A percentile compares a stretch with the other conserved stretches of the same genome.
phyloP scores from a whole-genome alignment of 2,888 invertebrate genomes.

The Hirtodrosophila cameraria region DNA sequence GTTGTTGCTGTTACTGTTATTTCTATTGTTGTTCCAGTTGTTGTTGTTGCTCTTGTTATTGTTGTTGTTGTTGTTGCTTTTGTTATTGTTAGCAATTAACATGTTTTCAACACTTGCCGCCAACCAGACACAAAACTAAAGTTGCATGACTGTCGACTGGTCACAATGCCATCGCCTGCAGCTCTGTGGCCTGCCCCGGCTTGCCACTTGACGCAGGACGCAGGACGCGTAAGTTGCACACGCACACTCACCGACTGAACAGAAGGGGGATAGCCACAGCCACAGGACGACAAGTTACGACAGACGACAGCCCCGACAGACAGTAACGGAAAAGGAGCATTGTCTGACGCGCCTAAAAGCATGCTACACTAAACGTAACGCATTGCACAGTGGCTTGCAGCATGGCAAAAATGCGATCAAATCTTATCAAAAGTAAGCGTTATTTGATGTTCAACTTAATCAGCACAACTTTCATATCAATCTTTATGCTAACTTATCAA shows the following conservation, averaged over 20 bases:
- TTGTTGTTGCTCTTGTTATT: neutral
- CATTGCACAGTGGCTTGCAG: slow-evolving; percentile 34
- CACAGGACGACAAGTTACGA: slow-evolving; percentile 1
- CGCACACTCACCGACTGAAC: slow-evolving; percentile 38
- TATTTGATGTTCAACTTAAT: too few relatives aligned
- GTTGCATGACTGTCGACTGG: slow-evolving; percentile 55
- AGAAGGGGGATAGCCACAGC: too few relatives aligned
- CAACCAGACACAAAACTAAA: slow-evolving; percentile 39
- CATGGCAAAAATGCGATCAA: neutral
- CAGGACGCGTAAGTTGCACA: slow-evolving; percentile 64
- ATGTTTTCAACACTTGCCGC: slow-evolving; percentile 75
- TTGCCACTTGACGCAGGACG: slow-evolving; percentile 62
- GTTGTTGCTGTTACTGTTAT: slow-evolving; percentile 6
- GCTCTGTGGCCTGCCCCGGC: slow-evolving; percentile 58
- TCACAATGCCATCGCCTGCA: slow-evolving; percentile 61
- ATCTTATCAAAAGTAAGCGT: neutral
- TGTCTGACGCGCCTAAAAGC: slow-evolving; percentile 50
- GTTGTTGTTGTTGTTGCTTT: slow-evolving; percentile 42
- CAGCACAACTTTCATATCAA: too few relatives aligned
- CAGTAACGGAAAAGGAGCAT: slow-evolving; percentile 37
- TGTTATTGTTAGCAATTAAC: slow-evolving; percentile 76
- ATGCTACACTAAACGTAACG: slow-evolving; percentile 38
- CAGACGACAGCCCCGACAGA: slow-evolving; percentile 1
- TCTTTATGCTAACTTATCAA: too few relatives aligned
- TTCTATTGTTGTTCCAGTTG: slow-evolving; percentile 13